Evolutionary conservation across 2,797 vertebrate species (phyloP).

Genomic region (Microctenopoma steveboyesi): DNA sequence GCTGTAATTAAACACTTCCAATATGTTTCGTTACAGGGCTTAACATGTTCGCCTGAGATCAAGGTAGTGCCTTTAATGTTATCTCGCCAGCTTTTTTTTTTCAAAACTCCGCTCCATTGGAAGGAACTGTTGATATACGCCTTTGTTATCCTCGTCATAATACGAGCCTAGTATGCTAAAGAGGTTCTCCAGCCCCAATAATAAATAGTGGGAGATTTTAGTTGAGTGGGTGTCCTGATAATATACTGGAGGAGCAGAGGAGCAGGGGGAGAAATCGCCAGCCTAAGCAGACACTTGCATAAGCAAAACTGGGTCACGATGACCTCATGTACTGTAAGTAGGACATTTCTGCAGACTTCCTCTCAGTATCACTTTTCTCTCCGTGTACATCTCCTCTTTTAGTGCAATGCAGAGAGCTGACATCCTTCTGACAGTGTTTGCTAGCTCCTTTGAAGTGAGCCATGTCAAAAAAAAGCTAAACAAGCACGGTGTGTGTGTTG

Average conservation of each 20-base stretch:
- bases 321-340: constrained; percentile 86
- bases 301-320: constrained; percentile 85
- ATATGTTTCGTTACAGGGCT: constrained; percentile 89
- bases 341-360: constrained; percentile 80
- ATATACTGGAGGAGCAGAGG: constrained; percentile 62
- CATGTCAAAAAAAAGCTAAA: constrained; percentile 77
- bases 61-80: constrained; percentile 90
- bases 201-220: constrained; percentile 79
- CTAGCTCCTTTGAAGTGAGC: constrained; percentile 82
- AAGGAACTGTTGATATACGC: constrained; percentile 86
- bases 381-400: constrained; percentile 64
- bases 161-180: constrained; percentile 82
- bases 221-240: constrained; percentile 73
- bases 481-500: constrained; percentile 73
- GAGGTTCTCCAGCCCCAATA: constrained; percentile 79
- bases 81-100: constrained; percentile 81
- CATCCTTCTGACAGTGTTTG: constrained; percentile 80
- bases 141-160: constrained; percentile 86
- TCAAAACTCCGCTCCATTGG: constrained; percentile 82
- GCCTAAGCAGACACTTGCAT: constrained; percentile 78
- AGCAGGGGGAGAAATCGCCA: constrained; percentile 47
- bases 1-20: constrained; percentile 90
- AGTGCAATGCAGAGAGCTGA: constrained; percentile 72
- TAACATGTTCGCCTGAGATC: constrained; percentile 90
- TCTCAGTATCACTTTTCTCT: constrained; percentile 61